Conservation (phyloP, 2,888 invertebrate species). For the Microctonus brassicae region DNA sequence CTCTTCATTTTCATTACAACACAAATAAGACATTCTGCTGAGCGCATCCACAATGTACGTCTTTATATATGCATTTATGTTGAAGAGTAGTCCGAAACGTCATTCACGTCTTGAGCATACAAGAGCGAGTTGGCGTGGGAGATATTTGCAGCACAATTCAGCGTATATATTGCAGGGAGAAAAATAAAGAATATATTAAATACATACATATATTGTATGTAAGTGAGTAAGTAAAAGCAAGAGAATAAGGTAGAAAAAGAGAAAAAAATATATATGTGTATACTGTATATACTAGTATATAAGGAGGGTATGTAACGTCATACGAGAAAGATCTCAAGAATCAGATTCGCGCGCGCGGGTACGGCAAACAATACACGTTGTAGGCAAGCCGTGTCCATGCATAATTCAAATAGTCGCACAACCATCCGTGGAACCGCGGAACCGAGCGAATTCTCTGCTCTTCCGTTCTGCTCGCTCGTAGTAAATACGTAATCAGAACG, state of each 20-base stretch:
- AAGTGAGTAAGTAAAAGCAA: background rate
- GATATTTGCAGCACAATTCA: background rate
- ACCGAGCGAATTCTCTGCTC: conserved; percentile 51
- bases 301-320: conserved; percentile 13
- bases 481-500: conserved; percentile 69
- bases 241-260: background rate
- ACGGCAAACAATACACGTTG: conserved; percentile 68
- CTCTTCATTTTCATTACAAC: background rate
- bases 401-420: conserved; percentile 68
- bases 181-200: background rate
- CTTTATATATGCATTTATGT: background rate
- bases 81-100: conserved; percentile 2
- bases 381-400: conserved; percentile 69
- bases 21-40: background rate
- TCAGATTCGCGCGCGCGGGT: conserved; percentile 58
- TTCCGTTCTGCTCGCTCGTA: conserved; percentile 49
- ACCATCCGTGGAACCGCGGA: conserved; percentile 61
- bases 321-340: conserved; percentile 55
- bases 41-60: background rate
- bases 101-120: background rate
- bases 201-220: background rate
- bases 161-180: background rate
- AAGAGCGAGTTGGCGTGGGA: conserved; percentile 19
- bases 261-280: too few species aligned
- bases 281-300: too few species aligned